These are phyloP conservation scores for Drosophila rhopaloa DNA, from an alignment of 1,140 invertebrate species.

Conservation along the genomic window DNA sequence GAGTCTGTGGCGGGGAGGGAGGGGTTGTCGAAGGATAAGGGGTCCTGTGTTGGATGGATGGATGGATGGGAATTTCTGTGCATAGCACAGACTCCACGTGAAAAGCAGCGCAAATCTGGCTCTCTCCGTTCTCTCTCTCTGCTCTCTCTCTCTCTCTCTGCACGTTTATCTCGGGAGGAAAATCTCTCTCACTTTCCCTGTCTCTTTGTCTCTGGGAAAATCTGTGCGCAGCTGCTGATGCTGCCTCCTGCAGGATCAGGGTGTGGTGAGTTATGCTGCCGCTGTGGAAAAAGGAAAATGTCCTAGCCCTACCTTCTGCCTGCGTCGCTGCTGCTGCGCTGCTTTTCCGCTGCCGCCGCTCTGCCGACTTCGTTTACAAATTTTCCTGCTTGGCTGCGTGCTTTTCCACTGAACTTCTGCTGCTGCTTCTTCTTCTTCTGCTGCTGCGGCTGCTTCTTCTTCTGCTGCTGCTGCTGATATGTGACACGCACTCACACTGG, in stretches of 20 bases:
- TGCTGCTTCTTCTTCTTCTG: conserved; percentile 25
- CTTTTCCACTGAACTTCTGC: conserved; percentile 58
- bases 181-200: conserved; percentile 2
- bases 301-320: conserved; percentile 71
- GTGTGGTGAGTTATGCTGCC: conserved; percentile 81
- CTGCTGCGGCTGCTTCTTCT: conserved; percentile 24
- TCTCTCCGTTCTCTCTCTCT: conserved; percentile 2
- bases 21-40: neutral
- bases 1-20: conserved; percentile 3
- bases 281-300: conserved; percentile 67
- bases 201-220: conserved; percentile 7
- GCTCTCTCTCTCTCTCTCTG: neutral
- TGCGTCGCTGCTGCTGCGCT: conserved; percentile 54
- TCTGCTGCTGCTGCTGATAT: conserved; percentile 57
- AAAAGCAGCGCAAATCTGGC: conserved; percentile 32
- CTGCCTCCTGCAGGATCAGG: conserved; percentile 76
- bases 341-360: conserved; percentile 33
- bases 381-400: conserved; percentile 58
- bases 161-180: neutral
- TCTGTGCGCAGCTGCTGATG: conserved; percentile 70
- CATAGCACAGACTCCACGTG: conserved; percentile 80
- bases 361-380: conserved; percentile 32
- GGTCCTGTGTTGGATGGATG: conserved; percentile 9
- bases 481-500: conserved; percentile 59
- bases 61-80: conserved; percentile 63